Evolutionary conservation across 2,113 vertebrate species (phyloP), one percentile per base, ranked within the genome.

Genomic region (Nibea albiflora): DNA sequence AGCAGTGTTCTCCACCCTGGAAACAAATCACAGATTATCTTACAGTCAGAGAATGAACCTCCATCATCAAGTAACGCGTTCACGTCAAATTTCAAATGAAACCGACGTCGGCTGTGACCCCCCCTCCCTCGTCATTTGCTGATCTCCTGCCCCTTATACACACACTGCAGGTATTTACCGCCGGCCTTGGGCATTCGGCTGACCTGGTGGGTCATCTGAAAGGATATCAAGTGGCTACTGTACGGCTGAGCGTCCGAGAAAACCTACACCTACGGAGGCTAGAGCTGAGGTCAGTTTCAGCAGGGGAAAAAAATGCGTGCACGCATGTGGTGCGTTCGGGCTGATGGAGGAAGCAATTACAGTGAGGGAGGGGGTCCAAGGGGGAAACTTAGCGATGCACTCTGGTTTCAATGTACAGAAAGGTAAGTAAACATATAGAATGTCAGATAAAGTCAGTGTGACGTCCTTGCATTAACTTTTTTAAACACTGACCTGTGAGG

Each of bases 1-100:
- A 99, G 92, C 98, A 99, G 91, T 99, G 97, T 86, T 99, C 98
- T 44, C 96, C 96, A 65, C 96, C 97, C 98, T 99, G 94, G 71
- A 88, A 81, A 62, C 50, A 85, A 78, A 87, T 26, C 56, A 78
- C 1, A 85, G 24, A 84, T 39, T 1, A 68, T 9, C 14, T 46
- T 46, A 46, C 14, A 73, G 20, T 75, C 19, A 68, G 73, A 84
- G 49, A 65, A 15, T 1, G 7, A 73, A 74, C 46, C 63, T 26
- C 44, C 64, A 65, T 67, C 71, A 12, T 81, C 39, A 67, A 63
- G 71, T 77, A 57, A 83, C 81, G 20, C 16, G 66, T 52, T 56
- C 56, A 76, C n/a, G 17, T 84, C 79, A 80, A 20, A 53, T 85
- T 77, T 65, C 60, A 73, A 85, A 73, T 69, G 61, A 86, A 88